Evolutionary conservation across 2,888 invertebrate species (phyloP).

Genomic region (Cremastinae sp.): DNA sequence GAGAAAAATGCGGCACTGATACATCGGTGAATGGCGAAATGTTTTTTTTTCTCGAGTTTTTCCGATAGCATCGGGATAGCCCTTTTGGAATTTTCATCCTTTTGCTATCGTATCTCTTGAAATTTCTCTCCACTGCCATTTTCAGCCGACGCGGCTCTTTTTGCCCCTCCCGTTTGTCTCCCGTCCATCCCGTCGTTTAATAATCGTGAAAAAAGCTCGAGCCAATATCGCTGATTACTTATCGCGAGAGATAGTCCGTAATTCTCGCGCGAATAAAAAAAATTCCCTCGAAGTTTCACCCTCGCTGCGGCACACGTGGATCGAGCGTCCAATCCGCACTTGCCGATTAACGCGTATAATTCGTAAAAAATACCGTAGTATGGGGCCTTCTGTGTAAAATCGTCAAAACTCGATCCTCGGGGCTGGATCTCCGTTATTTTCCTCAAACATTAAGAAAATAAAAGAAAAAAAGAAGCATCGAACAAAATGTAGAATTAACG

Average conservation of each 20-base stretch:
- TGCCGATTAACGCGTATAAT: slow-evolving; percentile 36
- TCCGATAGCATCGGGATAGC: neutral
- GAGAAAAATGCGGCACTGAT: neutral
- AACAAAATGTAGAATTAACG: too few relatives aligned
- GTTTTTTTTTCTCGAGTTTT: slow-evolving; percentile 1
- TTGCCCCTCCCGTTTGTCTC: neutral
- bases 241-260: slow-evolving; percentile 15
- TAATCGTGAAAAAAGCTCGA: slow-evolving; percentile 47
- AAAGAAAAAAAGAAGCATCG: too few relatives aligned
- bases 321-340: neutral
- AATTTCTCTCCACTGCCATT: slow-evolving; percentile 7
- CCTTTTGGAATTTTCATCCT: slow-evolving; percentile 12
- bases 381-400: neutral
- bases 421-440: too few relatives aligned
- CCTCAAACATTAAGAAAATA: too few relatives aligned
- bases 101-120: neutral
- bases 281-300: neutral
- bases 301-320: slow-evolving; percentile 12
- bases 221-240: slow-evolving; percentile 58
- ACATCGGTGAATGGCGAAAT: neutral
- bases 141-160: neutral
- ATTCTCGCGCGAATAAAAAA: slow-evolving; percentile 33
- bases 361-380: slow-evolving; percentile 4
- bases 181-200: slow-evolving; percentile 42
- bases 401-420: too few relatives aligned